phyloP scores from a whole-genome alignment of 2,797 vertebrate genomes.

The Sphaeramia orbicularis region DNA sequence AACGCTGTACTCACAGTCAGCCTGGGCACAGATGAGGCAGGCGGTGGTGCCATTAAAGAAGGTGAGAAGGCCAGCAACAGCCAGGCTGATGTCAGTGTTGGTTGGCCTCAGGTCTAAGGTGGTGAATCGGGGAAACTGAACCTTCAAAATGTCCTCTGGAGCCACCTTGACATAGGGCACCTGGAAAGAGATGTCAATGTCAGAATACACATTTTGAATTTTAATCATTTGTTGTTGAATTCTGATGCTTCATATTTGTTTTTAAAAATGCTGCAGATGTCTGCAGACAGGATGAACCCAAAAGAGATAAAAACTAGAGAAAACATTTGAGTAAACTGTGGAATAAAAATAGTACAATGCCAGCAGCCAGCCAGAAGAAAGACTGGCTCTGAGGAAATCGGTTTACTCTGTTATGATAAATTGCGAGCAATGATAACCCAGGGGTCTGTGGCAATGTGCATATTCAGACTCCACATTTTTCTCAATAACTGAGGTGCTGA shows the following conservation, averaged over 20 bases:
- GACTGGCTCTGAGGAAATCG: constrained; percentile 38
- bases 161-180: constrained; percentile 99
- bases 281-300: constrained; percentile 18
- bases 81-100: constrained; percentile 96
- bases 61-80: constrained; percentile 93
- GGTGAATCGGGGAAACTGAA: constrained; percentile 97
- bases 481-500: constrained; percentile 30
- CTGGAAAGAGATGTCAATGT: constrained; percentile 75
- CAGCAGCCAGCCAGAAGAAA: constrained; percentile 46
- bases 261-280: constrained; percentile 31
- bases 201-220: constrained; percentile 25
- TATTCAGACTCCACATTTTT: constrained; percentile 44
- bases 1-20: constrained; percentile 92
- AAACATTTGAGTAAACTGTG: constrained; percentile 20
- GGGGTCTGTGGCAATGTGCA: constrained; percentile 43
- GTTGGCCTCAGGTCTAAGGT: constrained; percentile 97
- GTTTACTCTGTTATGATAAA: constrained; percentile 60
- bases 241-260: constrained; percentile 5
- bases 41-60: constrained; percentile 97
- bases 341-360: constrained; percentile 44
- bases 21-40: constrained; percentile 98
- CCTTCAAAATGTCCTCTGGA: constrained; percentile 96
- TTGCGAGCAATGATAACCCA: constrained; percentile 41
- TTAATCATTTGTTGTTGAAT: constrained; percentile 4
- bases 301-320: constrained; percentile 21